Evolutionary conservation across 2,113 vertebrate species (phyloP).

Genomic region (Amphilophus citrinellus): DNA sequence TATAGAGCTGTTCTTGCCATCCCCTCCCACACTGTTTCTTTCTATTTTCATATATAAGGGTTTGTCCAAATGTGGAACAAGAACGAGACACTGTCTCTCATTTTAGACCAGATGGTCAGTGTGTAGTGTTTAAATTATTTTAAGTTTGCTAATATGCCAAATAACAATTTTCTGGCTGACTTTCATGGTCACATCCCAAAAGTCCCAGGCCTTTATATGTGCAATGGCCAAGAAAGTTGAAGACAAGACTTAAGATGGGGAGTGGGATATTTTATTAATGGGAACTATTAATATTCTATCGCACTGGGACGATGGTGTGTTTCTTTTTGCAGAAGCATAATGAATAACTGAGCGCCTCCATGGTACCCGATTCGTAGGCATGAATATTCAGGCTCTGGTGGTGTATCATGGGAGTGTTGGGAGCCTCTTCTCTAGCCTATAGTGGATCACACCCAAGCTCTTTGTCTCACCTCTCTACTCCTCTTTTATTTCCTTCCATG

Average conservation of each 20-base stretch:
- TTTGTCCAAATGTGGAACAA: conserved; percentile 37
- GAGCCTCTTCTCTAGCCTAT: conserved; percentile 61
- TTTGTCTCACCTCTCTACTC: conserved; percentile 55
- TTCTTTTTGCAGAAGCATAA: conserved; percentile 82
- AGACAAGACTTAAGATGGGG: conserved; percentile 65
- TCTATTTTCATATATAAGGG: conserved; percentile 43
- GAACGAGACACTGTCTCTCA: conserved; percentile 13
- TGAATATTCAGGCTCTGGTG: conserved; percentile 81
- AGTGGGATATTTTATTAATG: conserved; percentile 84
- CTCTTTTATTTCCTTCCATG: conserved; percentile 14
- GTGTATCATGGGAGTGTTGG: conserved; percentile 69
- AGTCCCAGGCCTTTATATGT: conserved; percentile 50
- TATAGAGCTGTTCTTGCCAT: conserved; percentile 45
- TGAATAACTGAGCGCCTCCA: conserved; percentile 83
- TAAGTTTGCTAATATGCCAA: conserved; percentile 38
- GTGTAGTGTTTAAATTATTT: neutral
- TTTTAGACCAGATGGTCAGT: conserved; percentile 34
- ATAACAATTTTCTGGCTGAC: conserved; percentile 31
- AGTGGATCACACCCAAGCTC: conserved; percentile 58
- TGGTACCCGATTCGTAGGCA: conserved; percentile 72
- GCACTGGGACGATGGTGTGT: conserved; percentile 77
- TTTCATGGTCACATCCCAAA: conserved; percentile 40
- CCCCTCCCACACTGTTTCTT: conserved; percentile 53
- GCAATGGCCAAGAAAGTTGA: conserved; percentile 67
- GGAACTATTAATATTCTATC: conserved; percentile 83